Conservation (phyloP, 2,113 vertebrate species). For the Onychostoma macrolepis region DNA sequence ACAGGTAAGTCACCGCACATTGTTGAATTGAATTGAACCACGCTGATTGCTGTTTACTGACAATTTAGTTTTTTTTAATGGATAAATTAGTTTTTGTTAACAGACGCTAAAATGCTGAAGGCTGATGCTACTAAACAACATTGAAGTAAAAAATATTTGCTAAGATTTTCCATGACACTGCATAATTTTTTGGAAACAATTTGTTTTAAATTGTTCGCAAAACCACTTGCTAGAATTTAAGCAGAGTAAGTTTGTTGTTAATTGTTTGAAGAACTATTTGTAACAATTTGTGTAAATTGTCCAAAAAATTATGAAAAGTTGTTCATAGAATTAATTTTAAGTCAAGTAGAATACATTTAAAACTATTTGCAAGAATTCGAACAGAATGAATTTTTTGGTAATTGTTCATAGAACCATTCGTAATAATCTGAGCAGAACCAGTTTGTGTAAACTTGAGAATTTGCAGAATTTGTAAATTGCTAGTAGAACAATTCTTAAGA, state of each 20-base stretch:
- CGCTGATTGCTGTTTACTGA: not conserved
- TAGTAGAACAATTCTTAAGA: not conserved
- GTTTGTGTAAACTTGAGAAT: not conserved
- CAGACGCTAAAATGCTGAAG: not conserved
- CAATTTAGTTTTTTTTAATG: not conserved
- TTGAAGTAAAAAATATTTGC: not conserved
- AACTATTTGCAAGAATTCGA: not conserved
- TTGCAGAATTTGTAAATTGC: not conserved
- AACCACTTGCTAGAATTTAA: not conserved
- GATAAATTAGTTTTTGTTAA: not conserved
- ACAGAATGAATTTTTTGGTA: not conserved
- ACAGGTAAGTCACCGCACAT: slow-evolving; percentile 39
- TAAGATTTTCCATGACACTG: not conserved
- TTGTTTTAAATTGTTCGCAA: not conserved
- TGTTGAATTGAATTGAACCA: too few species aligned
- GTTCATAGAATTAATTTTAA: not conserved
- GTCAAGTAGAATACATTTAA: not conserved
- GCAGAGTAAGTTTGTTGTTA: not conserved
- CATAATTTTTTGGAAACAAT: not conserved
- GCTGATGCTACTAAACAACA: not conserved
- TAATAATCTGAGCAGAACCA: not conserved
- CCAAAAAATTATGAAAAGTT: not conserved
- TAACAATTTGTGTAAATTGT: not conserved
- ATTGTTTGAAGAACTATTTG: not conserved
- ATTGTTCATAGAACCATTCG: not conserved